Base-by-base conservation (phyloP, 1,140 invertebrate species). In the Nasonia giraulti region DNA sequence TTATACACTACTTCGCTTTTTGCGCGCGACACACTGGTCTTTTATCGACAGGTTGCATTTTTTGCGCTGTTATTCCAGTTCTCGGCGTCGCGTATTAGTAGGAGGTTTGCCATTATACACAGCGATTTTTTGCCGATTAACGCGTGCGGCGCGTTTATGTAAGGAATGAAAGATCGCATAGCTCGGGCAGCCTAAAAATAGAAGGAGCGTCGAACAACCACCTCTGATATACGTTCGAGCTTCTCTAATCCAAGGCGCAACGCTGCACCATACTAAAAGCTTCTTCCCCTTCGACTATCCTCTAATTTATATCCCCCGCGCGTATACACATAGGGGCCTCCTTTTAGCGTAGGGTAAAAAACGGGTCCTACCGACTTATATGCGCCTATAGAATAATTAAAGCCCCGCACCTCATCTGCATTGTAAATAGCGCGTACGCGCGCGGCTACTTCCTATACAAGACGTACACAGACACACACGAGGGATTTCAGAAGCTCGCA, bases 321-420 rank as follows among this genome's bases (percentile, higher is more conserved):
- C 33, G 27, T 14, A 50, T 47, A 47, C 31, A 50, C 4, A 23
- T 6, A 31, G 37, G 12, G 55, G 11, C 40, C n/a, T 44, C 68
- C 44, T 5, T 17, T 37, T 7, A 37, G n/a, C 23, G 12, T 12
- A 5, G 33, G 5, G 31, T 31, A 73, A 82, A 76, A 71, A 71
- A 10, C 55, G 55, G 17, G 37, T n/a, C 40, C 27, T 71, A 8
- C 55, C 68, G 47, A 73, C 76, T 79, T 84, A 80, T 80, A 75
- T 79, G 33, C 37, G 76, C 73, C 37, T 81, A 81, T 71, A 62
- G 84, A 78, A 82, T 85, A 85, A 85, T 85, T 85, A 85, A 85
- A 79, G 55, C 73, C 8, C 14, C 55, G 55, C 27, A 27, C 27
- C 84, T 82, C 80, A 85, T 85, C 84, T 85, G 80, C 84, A 85